Evolutionary conservation across 2,888 invertebrate genomes (phyloP).

Genomic region (Drosophila borealis): DNA sequence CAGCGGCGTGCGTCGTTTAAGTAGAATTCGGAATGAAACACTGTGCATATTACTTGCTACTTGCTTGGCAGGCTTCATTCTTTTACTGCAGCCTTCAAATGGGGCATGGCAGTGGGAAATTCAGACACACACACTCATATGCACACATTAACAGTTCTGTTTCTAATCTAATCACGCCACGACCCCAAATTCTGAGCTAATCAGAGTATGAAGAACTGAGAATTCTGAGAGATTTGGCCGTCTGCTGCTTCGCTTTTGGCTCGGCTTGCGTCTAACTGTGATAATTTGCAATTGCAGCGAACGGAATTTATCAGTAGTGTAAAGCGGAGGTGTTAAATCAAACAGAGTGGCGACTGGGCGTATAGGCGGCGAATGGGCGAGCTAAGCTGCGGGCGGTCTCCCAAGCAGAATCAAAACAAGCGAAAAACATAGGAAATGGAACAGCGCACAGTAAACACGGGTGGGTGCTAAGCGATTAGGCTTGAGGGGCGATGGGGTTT

Average conservation of each 20-base stretch:
- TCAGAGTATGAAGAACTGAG: slow-evolving; percentile 22
- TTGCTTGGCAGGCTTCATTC: slow-evolving; percentile 6
- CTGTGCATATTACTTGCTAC: background rate
- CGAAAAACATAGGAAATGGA: slow-evolving; percentile 2
- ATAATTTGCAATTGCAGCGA: slow-evolving; percentile 44
- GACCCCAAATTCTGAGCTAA: slow-evolving; percentile 41
- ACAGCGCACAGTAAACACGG: background rate
- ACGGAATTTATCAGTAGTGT: slow-evolving; percentile 36
- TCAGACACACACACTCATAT: background rate
- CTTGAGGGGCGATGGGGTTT: background rate
- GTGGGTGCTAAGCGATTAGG: background rate
- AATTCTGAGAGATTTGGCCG: slow-evolving; percentile 9
- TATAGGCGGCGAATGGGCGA: background rate
- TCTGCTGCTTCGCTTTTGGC: slow-evolving; percentile 3
- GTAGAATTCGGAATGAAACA: slow-evolving; percentile 33
- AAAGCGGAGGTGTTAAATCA: slow-evolving; percentile 60
- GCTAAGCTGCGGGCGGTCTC: too few relatives aligned
- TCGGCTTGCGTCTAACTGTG: background rate
- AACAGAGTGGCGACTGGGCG: slow-evolving; percentile 27
- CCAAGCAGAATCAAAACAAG: background rate
- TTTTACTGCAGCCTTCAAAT: slow-evolving; percentile 6
- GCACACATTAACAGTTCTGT: background rate
- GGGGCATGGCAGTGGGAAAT: slow-evolving; percentile 20
- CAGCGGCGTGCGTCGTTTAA: slow-evolving; percentile 18
- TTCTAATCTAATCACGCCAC: slow-evolving; percentile 48